Conservation (phyloP, 2,888 invertebrate genomes). For the Polydrusus tereticollis region DNA sequence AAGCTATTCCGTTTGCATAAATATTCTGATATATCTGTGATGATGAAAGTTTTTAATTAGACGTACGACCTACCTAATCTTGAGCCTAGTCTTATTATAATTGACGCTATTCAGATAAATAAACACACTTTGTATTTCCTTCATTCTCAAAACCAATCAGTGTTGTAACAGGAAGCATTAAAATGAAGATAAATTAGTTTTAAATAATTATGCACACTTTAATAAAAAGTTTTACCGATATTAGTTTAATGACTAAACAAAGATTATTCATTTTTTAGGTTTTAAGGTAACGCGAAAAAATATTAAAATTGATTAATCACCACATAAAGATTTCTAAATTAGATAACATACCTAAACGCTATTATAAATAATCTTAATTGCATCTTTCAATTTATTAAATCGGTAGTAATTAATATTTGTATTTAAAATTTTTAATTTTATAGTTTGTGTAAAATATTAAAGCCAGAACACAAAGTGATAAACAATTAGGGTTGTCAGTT, state of each 20-base stretch:
- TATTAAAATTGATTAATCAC: background rate
- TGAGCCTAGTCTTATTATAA: background rate
- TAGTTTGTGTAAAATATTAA: background rate
- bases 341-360: background rate
- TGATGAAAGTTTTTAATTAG: no score
- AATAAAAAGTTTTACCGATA: no score
- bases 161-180: background rate
- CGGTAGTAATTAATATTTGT: background rate
- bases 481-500: no score
- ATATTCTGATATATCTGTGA: no score
- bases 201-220: background rate
- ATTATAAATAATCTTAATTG: background rate
- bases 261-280: background rate
- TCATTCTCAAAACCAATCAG: background rate
- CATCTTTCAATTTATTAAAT: background rate
- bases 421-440: background rate
- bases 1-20: no score
- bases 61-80: no score
- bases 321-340: background rate
- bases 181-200: background rate
- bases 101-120: background rate
- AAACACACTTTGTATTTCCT: background rate
- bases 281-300: no score
- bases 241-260: background rate
- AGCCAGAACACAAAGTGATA: no score